Evolutionary conservation across 2,888 invertebrate species (phyloP).

Genomic region (Melinaea marsaeus): DNA sequence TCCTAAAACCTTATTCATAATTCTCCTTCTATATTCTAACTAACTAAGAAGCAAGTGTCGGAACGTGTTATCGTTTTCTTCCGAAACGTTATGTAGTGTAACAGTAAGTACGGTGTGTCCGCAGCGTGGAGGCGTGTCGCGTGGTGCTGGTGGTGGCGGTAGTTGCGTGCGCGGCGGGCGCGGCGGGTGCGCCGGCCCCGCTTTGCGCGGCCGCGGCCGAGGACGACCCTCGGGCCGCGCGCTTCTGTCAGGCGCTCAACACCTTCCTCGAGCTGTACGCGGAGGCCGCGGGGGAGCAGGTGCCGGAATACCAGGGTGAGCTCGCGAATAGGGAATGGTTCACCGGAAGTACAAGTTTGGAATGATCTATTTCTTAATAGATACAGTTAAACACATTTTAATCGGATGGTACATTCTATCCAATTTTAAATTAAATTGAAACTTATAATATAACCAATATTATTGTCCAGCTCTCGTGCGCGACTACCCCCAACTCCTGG

Average conservation of each 20-base stretch:
- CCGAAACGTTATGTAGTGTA: not conserved
- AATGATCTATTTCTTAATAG: not conserved
- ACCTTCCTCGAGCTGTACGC: constrained; percentile 81
- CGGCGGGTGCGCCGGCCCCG: constrained; percentile 65
- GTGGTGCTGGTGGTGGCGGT: constrained; percentile 37
- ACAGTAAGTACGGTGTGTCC: constrained; percentile 6
- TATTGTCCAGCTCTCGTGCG: constrained; percentile 59
- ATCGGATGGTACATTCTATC: not conserved
- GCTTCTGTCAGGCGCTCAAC: constrained; percentile 82
- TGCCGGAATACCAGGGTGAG: constrained; percentile 72
- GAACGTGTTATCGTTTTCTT: too few species aligned
- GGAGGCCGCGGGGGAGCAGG: constrained; percentile 79
- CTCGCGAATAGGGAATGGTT: not conserved
- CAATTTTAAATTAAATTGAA: not conserved
- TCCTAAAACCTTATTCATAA: too few species aligned
- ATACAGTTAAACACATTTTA: not conserved
- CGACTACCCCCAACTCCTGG: constrained; percentile 74
- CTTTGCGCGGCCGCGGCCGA: constrained; percentile 80
- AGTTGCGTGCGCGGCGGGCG: constrained; percentile 47
- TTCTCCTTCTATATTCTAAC: too few species aligned
- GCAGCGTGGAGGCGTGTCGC: constrained; percentile 55
- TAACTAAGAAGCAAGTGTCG: too few species aligned
- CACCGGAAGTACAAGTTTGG: too few species aligned
- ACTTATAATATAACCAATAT: too few species aligned
- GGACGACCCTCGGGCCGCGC: constrained; percentile 80